phyloP scores from a whole-genome alignment of 2,888 invertebrate genomes.

The Antheraea yamamai region DNA sequence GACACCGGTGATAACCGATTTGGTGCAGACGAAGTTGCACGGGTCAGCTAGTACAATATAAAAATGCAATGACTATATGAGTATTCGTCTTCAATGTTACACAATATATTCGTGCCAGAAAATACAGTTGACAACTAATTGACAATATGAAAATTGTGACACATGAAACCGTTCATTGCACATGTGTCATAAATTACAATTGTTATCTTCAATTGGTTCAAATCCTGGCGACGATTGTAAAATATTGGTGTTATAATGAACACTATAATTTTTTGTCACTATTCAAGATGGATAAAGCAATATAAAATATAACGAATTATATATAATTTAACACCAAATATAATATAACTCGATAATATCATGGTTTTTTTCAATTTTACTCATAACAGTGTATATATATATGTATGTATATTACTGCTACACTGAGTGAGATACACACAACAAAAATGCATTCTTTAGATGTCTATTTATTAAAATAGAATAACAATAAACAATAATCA shows the following conservation, averaged over 20 bases:
- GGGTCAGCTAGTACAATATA: too few species aligned
- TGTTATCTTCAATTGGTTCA: conserved; percentile 12
- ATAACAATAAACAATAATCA: too few species aligned
- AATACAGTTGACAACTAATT: neutral
- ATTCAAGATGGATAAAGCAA: neutral
- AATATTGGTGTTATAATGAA: neutral
- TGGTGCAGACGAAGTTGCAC: too few species aligned
- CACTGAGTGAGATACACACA: too few species aligned
- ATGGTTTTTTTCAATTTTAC: too few species aligned
- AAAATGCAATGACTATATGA: too few species aligned
- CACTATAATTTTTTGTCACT: neutral
- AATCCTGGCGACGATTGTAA: neutral
- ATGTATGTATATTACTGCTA: too few species aligned
- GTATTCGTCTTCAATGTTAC: neutral
- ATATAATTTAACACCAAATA: neutral
- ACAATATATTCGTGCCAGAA: neutral
- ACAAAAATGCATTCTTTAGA: too few species aligned
- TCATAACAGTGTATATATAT: too few species aligned
- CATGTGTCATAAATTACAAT: conserved; percentile 2
- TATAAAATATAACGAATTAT: neutral
- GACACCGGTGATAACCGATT: too few species aligned
- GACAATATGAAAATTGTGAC: conserved; percentile 4
- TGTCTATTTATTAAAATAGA: too few species aligned
- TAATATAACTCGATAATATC: too few species aligned
- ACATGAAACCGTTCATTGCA: conserved; percentile 2